These are phyloP conservation scores for Pseudanteris insignis DNA, from an alignment of 2,888 invertebrate species.

Conservation along the genomic window DNA sequence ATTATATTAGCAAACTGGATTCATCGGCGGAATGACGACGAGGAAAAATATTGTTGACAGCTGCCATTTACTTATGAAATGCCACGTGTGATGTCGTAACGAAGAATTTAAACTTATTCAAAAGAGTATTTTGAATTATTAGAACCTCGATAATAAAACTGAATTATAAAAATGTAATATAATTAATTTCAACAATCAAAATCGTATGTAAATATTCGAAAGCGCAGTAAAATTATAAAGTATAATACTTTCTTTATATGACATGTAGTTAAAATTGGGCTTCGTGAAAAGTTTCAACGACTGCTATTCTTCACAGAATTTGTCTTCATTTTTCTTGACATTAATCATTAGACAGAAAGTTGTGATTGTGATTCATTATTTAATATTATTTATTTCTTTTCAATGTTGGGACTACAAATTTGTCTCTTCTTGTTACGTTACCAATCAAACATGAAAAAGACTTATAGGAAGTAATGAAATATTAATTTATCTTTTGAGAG, in stretches of 20 bases:
- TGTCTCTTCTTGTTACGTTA: conserved; percentile 33
- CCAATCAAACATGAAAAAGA: conserved; percentile 14
- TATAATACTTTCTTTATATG: no score
- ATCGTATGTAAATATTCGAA: no score
- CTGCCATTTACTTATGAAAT: conserved; percentile 28
- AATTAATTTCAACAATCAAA: no score
- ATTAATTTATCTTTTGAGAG: conserved; percentile 11
- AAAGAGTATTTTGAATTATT: no score
- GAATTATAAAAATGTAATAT: no score
- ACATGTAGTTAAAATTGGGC: no score
- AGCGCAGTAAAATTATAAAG: no score
- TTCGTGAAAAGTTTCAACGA: no score
- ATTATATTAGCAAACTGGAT: background rate
- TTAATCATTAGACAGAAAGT: no score
- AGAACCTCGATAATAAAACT: no score
- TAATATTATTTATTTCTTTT: conserved; percentile 23
- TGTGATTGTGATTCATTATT: conserved; percentile 22
- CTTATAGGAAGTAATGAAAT: conserved; percentile 26
- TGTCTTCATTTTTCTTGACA: no score
- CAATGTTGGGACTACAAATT: background rate
- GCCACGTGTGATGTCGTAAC: conserved; percentile 32
- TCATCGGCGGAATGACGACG: conserved; percentile 1
- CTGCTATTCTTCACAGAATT: no score
- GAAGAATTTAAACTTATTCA: conserved; percentile 16
- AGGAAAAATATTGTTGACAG: conserved; percentile 10